These are phyloP conservation scores for Salvelinus sp. DNA, from an alignment of 2,113 vertebrate species.

Conservation along the genomic window DNA sequence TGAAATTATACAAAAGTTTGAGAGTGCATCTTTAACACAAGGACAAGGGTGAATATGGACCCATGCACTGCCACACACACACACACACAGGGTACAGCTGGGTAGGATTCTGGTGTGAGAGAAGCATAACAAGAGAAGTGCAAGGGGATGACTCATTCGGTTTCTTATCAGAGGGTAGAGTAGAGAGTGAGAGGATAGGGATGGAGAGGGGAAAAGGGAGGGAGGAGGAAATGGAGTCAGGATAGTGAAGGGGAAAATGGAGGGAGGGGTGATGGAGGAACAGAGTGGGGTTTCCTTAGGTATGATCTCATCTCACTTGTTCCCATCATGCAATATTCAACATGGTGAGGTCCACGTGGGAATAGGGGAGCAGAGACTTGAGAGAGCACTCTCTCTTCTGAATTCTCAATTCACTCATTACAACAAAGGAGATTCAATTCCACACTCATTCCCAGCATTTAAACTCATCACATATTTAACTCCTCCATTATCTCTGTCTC, in stretches of 20 bases:
- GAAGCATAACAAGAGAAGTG: background rate
- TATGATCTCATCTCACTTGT: constrained; percentile 49
- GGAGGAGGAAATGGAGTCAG: background rate
- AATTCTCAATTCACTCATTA: background rate
- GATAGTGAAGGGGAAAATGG: background rate
- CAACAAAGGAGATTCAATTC: background rate
- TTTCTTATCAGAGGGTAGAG: background rate
- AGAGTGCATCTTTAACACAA: background rate
- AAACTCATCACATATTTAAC: background rate
- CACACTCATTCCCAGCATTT: background rate
- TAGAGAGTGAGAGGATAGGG: too few relatives aligned
- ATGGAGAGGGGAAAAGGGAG: too few relatives aligned
- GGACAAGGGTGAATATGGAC: background rate
- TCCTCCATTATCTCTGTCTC: background rate
- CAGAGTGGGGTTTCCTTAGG: constrained; percentile 38
- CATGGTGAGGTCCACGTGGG: constrained; percentile 37
- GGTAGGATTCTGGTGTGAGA: background rate
- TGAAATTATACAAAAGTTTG: too few relatives aligned
- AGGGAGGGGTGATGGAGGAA: background rate
- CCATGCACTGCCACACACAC: background rate
- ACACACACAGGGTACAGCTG: constrained; percentile 2
- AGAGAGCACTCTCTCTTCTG: background rate
- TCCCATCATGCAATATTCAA: constrained; percentile 34
- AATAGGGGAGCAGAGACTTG: constrained; percentile 18
- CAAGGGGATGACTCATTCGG: constrained; percentile 19